These are phyloP conservation scores for Heterodera carotae DNA, from an alignment of 1,140 invertebrate species.

Conservation along the genomic window DNA sequence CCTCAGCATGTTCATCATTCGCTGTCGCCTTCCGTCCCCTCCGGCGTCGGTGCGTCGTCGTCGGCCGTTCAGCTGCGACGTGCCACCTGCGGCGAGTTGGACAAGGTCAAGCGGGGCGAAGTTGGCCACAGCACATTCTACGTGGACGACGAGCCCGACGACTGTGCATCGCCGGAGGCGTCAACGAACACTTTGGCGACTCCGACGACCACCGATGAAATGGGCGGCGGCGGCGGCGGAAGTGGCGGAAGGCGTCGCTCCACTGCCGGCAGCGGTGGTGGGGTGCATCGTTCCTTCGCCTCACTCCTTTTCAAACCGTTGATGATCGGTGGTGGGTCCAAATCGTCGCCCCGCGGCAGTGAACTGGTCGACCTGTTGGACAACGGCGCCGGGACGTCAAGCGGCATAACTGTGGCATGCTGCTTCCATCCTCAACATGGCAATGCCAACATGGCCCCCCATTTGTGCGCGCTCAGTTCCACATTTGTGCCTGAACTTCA, in stretches of 20 bases:
- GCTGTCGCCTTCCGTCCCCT: background rate
- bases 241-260: too few species aligned
- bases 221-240: background rate
- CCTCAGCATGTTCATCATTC: background rate
- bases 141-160: background rate
- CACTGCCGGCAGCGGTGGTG: too few species aligned
- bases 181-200: background rate
- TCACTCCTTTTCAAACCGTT: background rate
- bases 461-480: background rate
- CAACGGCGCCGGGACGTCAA: background rate
- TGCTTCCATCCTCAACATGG: background rate
- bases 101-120: background rate
- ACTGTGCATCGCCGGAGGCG: background rate
- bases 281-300: background rate
- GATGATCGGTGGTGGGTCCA: background rate
- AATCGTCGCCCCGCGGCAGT: background rate
- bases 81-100: background rate
- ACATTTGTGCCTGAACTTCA: background rate
- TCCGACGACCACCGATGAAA: background rate
- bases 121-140: background rate
- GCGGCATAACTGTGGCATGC: background rate
- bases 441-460: background rate
- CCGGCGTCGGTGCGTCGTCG: too few species aligned
- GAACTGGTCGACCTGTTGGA: background rate
- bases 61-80: background rate